phyloP scores from a whole-genome alignment of 2,888 invertebrate genomes.

The Omphaloscelis lunosa region DNA sequence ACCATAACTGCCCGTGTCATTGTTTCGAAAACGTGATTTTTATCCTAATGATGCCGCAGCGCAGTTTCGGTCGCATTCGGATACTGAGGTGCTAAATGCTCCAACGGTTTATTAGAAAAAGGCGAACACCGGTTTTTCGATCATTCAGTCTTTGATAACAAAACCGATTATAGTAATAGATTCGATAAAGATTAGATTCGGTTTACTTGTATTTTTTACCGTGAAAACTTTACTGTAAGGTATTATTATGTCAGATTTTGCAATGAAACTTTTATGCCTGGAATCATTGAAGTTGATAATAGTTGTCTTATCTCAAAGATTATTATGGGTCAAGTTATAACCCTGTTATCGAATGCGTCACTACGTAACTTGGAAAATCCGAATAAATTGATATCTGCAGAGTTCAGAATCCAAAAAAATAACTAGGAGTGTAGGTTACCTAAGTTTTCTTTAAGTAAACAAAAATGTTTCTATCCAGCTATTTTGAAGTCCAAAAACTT shows the following conservation, averaged over 20 bases:
- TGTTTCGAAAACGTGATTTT: slow-evolving; percentile 56
- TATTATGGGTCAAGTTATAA: background rate
- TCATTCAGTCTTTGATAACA: background rate
- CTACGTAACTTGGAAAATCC: background rate
- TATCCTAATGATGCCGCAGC: slow-evolving; percentile 43
- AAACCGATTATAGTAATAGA: slow-evolving; percentile 12
- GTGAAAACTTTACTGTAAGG: slow-evolving; percentile 11
- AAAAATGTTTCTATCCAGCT: background rate
- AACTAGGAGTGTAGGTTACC: background rate
- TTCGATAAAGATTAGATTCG: background rate
- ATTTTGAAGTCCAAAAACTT: background rate
- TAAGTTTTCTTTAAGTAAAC: background rate
- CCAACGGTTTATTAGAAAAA: background rate
- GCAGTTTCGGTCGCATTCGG: slow-evolving; percentile 15
- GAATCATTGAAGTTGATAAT: background rate
- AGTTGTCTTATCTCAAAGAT: slow-evolving; percentile 9
- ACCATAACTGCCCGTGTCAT: slow-evolving; percentile 36
- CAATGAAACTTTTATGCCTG: slow-evolving; percentile 14
- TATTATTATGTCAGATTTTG: slow-evolving; percentile 5
- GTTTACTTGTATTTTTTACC: background rate
- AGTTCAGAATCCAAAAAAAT: background rate
- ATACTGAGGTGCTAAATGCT: slow-evolving; percentile 39
- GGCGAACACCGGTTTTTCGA: background rate
- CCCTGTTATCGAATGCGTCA: background rate
- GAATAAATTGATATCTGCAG: background rate